phyloP scores from a whole-genome alignment of 2,797 vertebrate species.

The Pangasius krempfi region DNA sequence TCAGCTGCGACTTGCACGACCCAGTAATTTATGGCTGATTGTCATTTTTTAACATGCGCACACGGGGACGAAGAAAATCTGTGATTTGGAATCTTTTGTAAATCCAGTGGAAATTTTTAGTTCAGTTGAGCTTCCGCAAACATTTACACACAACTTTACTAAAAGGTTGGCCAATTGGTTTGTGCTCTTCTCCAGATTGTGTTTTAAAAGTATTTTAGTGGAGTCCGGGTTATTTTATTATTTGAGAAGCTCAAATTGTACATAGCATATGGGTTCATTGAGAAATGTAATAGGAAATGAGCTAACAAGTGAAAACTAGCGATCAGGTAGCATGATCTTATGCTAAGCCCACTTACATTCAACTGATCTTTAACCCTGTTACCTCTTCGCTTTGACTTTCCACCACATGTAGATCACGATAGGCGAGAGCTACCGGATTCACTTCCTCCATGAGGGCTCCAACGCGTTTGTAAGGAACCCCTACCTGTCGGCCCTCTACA shows the following conservation, averaged over 20 bases:
- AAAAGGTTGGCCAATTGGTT: no score
- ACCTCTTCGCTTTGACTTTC: neutral
- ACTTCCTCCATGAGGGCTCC: conserved; percentile 90
- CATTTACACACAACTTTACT: neutral
- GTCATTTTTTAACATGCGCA: no score
- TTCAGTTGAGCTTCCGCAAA: no score
- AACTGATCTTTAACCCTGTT: neutral
- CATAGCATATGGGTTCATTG: neutral
- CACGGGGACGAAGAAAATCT: no score
- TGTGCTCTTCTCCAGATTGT: no score
- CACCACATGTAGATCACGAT: conserved; percentile 82
- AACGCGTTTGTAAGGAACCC: conserved; percentile 90
- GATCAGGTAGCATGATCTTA: neutral
- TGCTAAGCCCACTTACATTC: neutral
- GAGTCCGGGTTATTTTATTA: no score
- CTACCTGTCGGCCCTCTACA: conserved; percentile 91
- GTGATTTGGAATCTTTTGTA: no score
- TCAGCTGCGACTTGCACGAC: no score
- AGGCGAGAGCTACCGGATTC: conserved; percentile 94
- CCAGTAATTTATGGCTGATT: no score
- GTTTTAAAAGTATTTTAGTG: no score
- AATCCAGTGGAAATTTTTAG: no score
- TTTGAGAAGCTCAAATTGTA: neutral
- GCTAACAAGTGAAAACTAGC: neutral
- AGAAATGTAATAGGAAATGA: neutral